Percentiles rank a stretch among this genome's conserved stretches.
phyloP scores from a whole-genome alignment of 2,888 invertebrate species.

The Habroteleia sp. region DNA sequence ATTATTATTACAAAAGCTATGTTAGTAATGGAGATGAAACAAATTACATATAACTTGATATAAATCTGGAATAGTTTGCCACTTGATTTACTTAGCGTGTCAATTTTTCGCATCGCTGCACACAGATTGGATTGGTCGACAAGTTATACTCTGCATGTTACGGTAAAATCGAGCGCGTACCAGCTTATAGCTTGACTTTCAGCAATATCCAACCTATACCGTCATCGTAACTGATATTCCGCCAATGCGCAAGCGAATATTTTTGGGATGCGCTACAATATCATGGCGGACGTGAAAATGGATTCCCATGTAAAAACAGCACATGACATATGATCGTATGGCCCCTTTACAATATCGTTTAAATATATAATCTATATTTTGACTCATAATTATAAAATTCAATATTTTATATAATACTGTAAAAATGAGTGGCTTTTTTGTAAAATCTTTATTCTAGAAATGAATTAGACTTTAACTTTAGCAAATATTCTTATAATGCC shows the following conservation, averaged over 20 bases:
- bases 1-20: too few species aligned
- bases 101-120: slow-evolving; percentile 69
- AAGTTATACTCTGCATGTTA: slow-evolving; percentile 73
- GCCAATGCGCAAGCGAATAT: slow-evolving; percentile 63
- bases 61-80: slow-evolving; percentile 58
- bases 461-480: too few species aligned
- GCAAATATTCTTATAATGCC: too few species aligned
- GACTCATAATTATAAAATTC: too few species aligned
- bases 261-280: slow-evolving; percentile 58
- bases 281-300: slow-evolving; percentile 65
- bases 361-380: too few species aligned
- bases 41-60: too few species aligned
- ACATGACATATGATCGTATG: not conserved
- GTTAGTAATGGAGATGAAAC: too few species aligned
- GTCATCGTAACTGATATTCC: slow-evolving; percentile 63
- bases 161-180: slow-evolving; percentile 77
- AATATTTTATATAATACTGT: too few species aligned
- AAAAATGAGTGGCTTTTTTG: too few species aligned
- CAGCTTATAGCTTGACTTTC: slow-evolving; percentile 71
- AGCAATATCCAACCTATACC: slow-evolving; percentile 63
- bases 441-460: too few species aligned
- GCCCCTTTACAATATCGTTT: too few species aligned
- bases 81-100: slow-evolving; percentile 72
- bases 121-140: slow-evolving; percentile 72
- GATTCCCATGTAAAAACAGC: slow-evolving; percentile 49